Base-by-base conservation (phyloP, 1,140 invertebrate species). In the Megathymus violae region DNA sequence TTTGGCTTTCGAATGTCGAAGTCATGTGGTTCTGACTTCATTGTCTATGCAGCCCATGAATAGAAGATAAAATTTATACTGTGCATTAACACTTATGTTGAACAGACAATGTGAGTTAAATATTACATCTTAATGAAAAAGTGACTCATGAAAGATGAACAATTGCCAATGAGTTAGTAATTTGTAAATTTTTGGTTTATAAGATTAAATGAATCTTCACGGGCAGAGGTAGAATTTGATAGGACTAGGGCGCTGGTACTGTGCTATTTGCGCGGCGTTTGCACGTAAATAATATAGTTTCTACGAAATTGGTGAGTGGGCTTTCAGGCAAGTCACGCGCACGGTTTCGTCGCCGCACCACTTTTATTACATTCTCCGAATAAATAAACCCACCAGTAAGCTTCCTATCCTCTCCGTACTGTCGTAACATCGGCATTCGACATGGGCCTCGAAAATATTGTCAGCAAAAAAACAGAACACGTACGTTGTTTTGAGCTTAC, bases 341-440 rank as follows among this genome's bases (percentile, higher is more conserved):
- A 56, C 38, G 64, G 56, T 64, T 66, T 67, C 70, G 66, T 50
- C 68, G 61, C 69, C 72, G 69, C 72, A 71, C 70, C 73, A 80
- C 69, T 80, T 81, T 80, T 86, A 86, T 87, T 83, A 82, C 78
- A 82, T 85, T 80, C 77, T 59, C 58, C 73, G 73, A 82, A 84
- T 79, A 82, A 76, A 78, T 79, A 62, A 68, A 62, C 66, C 65
- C 67, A 59, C 67, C 68, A 66, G 67, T 79, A 77, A 76, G 65
- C 64, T 67, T 74, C 52, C 65, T 67, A 62, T 67, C 13, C 10
- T 36, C 22, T 6, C 7, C 41, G 22, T 22, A 3, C 11, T 14
- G 6, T 25, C 43, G 51, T 61, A 46, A 62, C 64, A 47, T 54
- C n/a, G n/a, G 31, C 10, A 16, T 67, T 71, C 61, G 34, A 31